Conservation (phyloP, 1,140 invertebrate species). For the Megalonaias nervosa region DNA sequence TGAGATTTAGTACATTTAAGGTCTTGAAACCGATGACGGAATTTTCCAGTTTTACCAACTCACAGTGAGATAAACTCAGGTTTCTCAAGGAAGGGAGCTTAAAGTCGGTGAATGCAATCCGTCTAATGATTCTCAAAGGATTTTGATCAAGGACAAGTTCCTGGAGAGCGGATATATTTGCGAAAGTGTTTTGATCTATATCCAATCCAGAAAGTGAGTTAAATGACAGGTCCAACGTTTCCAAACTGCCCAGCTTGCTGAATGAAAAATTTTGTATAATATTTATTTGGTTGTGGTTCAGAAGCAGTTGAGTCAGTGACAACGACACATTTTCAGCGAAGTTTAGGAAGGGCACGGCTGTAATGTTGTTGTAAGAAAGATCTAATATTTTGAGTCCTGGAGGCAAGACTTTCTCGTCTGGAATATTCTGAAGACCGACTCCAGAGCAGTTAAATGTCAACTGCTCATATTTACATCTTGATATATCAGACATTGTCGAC, state of each 20-base stretch:
- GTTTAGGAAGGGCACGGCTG: constrained; percentile 11
- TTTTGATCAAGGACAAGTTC: constrained; percentile 9
- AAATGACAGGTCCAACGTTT: constrained; percentile 19
- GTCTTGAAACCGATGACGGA: constrained; percentile 10
- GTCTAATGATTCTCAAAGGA: constrained; percentile 8
- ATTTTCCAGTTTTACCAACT: constrained; percentile 11
- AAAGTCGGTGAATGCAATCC: constrained; percentile 15
- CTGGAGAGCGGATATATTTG: constrained; percentile 11
- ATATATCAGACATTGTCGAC: too few species aligned
- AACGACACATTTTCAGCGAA: background rate
- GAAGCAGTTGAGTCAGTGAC: background rate
- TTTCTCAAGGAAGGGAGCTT: constrained; percentile 7
- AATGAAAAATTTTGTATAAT: constrained; percentile 14
- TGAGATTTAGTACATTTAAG: constrained; percentile 14
- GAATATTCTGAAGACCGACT: constrained; percentile 1
- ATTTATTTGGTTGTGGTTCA: constrained; percentile 23
- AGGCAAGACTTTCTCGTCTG: constrained; percentile 6
- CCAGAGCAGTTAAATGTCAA: constrained; percentile 17
- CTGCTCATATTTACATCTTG: background rate
- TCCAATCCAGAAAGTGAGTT: constrained; percentile 7
- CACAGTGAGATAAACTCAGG: constrained; percentile 25
- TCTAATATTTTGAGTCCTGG: constrained; percentile 3
- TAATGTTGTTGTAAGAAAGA: constrained; percentile 20
- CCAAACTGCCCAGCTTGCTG: constrained; percentile 2
- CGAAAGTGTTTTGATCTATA: constrained; percentile 23